Percentiles rank a stretch among this genome's conserved stretches.
phyloP scores from a whole-genome alignment of 2,797 vertebrate species.

The Pseudotriccus pelzelni region DNA sequence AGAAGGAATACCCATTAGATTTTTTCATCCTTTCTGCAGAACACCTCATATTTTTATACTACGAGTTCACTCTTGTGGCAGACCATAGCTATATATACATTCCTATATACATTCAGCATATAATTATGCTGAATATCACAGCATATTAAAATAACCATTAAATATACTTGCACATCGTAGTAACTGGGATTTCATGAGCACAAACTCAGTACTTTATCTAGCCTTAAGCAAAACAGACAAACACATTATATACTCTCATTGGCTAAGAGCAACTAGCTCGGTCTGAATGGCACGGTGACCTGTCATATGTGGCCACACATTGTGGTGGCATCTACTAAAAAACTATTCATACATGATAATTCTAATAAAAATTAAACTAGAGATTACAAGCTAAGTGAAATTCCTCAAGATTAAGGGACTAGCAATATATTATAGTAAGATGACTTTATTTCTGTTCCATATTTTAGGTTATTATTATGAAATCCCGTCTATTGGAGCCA shows the following conservation, averaged over 20 bases:
- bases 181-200: background rate
- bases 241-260: background rate
- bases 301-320: rapidly evolving
- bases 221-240: background rate
- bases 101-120: background rate
- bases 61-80: background rate
- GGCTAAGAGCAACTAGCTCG: background rate
- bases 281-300: background rate
- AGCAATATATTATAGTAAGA: background rate
- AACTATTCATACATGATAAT: background rate
- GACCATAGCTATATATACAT: background rate
- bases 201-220: background rate
- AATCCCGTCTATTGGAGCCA: constrained; percentile 98
- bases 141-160: background rate
- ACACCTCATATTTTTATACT: background rate
- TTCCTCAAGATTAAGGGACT: background rate
- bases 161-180: background rate
- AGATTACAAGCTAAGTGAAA: background rate
- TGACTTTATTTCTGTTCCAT: background rate
- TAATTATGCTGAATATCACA: background rate
- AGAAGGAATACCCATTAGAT: background rate
- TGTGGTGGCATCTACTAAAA: background rate
- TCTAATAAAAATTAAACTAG: background rate
- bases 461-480: constrained; percentile 96
- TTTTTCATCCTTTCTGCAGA: background rate